A percentile compares a stretch with the other conserved stretches of the same genome.
These are phyloP conservation scores for Epirrhoe tristata DNA, from an alignment of 2,888 invertebrate species.

Conservation along the genomic window DNA sequence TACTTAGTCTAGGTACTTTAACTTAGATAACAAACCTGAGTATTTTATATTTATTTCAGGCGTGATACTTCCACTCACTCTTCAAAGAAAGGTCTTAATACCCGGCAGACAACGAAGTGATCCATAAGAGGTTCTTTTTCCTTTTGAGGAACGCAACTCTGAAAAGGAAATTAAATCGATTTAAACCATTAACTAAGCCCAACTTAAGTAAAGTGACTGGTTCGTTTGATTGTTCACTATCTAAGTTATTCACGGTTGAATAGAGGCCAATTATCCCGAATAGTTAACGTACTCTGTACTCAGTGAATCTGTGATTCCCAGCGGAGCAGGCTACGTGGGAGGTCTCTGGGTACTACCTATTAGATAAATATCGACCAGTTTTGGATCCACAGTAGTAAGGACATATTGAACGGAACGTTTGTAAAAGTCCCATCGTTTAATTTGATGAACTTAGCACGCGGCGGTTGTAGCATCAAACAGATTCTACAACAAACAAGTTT, in stretches of 20 bases:
- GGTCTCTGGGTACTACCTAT: conserved; percentile 50
- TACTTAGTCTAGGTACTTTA: no score
- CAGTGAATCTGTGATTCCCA: conserved; percentile 43
- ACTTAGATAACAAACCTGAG: no score
- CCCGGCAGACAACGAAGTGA: no score
- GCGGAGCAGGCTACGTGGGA: conserved; percentile 59
- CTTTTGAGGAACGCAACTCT: no score
- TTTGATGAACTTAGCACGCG: conserved; percentile 27
- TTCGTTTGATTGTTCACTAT: conserved; percentile 43
- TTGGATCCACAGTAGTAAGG: conserved; percentile 29
- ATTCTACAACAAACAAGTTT: conserved; percentile 18
- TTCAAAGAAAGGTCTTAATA: no score
- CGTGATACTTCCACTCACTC: no score
- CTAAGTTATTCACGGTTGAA: conserved; percentile 54
- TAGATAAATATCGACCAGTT: conserved; percentile 44
- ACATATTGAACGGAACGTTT: conserved; percentile 35
- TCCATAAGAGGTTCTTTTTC: no score
- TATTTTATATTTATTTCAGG: no score
- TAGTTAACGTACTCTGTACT: conserved; percentile 48
- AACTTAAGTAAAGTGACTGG: conserved; percentile 38
- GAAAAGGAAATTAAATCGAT: no score
- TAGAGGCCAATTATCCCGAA: conserved; percentile 61
- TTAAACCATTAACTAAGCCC: conserved; percentile 9
- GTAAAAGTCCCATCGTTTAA: conserved; percentile 24
- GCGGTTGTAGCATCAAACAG: conserved; percentile 11